phyloP scores from a whole-genome alignment of 2,888 invertebrate genomes.

The Platerodrilus igneus region DNA sequence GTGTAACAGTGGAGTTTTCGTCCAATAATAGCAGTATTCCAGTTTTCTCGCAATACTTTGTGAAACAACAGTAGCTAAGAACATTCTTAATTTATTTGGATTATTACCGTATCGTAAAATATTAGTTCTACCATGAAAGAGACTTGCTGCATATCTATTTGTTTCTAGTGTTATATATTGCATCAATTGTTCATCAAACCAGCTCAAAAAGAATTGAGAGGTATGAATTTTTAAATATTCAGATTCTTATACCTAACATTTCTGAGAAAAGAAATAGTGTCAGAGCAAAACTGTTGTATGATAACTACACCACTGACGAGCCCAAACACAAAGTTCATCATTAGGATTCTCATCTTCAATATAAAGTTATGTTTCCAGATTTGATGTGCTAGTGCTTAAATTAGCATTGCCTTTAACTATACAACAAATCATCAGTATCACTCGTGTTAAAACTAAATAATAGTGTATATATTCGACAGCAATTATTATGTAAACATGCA shows the following conservation, averaged over 20 bases:
- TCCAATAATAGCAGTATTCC: constrained; percentile 4
- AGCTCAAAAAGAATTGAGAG: constrained; percentile 1
- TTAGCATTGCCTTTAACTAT: not conserved
- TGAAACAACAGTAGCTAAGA: not conserved
- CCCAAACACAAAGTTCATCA: constrained; percentile 1
- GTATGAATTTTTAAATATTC: not conserved
- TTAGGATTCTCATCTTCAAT: not conserved
- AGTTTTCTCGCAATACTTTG: constrained; percentile 1
- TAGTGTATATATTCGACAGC: too few species aligned
- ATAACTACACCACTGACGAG: not conserved
- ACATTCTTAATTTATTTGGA: constrained; percentile 2
- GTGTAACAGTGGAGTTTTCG: constrained; percentile 2
- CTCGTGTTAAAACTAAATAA: too few species aligned
- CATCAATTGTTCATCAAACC: constrained; percentile 2
- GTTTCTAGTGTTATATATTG: not conserved
- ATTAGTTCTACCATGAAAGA: not conserved
- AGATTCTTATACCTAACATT: constrained; percentile 1
- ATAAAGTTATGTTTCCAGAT: not conserved
- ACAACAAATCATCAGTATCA: constrained; percentile 1
- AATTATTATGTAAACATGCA: not conserved
- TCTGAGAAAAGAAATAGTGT: constrained; percentile 1
- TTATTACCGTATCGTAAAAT: not conserved
- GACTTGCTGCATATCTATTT: constrained; percentile 3
- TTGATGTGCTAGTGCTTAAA: not conserved
- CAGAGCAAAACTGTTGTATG: not conserved